Base-by-base conservation (phyloP, 2,797 vertebrate species). In the Malurus splendens region DNA sequence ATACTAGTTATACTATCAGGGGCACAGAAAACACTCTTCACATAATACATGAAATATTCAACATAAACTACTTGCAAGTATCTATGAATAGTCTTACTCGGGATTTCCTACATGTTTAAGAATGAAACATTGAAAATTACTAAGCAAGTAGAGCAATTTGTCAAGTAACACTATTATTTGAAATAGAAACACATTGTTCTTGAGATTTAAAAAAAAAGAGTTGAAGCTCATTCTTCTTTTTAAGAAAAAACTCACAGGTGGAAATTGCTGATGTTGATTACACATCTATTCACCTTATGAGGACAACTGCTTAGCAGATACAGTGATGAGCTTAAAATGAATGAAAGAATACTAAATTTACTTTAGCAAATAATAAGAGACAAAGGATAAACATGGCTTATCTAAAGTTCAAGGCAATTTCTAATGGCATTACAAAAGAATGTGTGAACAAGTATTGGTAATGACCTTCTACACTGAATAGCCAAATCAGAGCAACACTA, bases 391-490 rank as follows among this genome's bases (percentile, higher is more conserved):
- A 32, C 0, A 1, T 1, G 7, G 14, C n/a, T 73, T 56, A 28
- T 28, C 65, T 85, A 9, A 71, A 83, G 44, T 28, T 74, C 17
- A 47, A 9, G 18, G 25, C 39, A 60, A n/a, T 33, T 65, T 51
- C 52, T 42, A 60, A 39, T 0, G 1, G 38, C 12, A 25, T 39
- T 56, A 42, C 12, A 70, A 24, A 61, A 56, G 16, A 18, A 33
- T 6, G 25, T 10, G 7, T 50, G 38, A 32, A 47, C 30, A 41
- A 38, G 5, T 1, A 41, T 0, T 7, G 11, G 14, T 15, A n/a
- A 86, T 8, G 30, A 76, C 25, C 9, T 39, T 11, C 23, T 9
- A 10, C 9, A 60, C 18, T 2, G 28, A 68, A 12, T 18, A 57
- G 25, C 9, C 22, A 39, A 32, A 24, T 24, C 54, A 45, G 5